Evolutionary conservation across 2,113 vertebrate genomes (phyloP), one percentile per base, ranked within the genome.

Genomic region (Oncorhynchus gorbuscha): DNA sequence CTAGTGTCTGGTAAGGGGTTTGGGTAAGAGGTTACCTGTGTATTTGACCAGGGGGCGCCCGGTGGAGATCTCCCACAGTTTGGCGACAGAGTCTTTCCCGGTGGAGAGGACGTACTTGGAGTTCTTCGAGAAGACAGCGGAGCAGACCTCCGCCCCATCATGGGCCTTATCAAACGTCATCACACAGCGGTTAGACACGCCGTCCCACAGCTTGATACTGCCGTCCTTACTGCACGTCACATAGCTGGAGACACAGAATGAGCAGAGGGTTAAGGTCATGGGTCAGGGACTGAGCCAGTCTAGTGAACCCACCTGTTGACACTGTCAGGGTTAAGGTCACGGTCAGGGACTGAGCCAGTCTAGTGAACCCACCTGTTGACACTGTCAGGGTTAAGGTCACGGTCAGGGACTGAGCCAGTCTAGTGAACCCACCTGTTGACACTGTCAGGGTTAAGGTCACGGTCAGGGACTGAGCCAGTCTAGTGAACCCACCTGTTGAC

Each of bases 181-280:
- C 79, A 99, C 97, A 24, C 97, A 99, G 26, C 97, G 97, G 83
- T 99, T 99, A 1, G 98, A 99, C 76, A 99, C 94, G 0, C 97
- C 97, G 0, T 99, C 98, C 98, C 98, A 99, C 11, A 99, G 84
- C 77, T 99, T 99, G 92, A 99, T 97, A 94, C 95, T 98, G 89
- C 97, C 97, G 0, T 99, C 97, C 83, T 99, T 99, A 85, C 97
- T 98, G 84, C 97, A 98, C 0, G 95, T 95, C 74, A 98, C 97
- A 0, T 97, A 99, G 92, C 95, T 99, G 86, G 4, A 51, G 14
- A 9, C 7, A 8, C 49, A 51, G 49, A 16, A 14, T 51, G 1
- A 51, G 5, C 35, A 35, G 6, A 35, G 35, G 35, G 35, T 35
- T 51, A 51, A 9, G 49, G 49, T 49, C 32, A 32, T 1, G 32